Evolutionary conservation across 2,888 invertebrate genomes (phyloP).

Genomic region (Aphelenchoides bicaudatus): DNA sequence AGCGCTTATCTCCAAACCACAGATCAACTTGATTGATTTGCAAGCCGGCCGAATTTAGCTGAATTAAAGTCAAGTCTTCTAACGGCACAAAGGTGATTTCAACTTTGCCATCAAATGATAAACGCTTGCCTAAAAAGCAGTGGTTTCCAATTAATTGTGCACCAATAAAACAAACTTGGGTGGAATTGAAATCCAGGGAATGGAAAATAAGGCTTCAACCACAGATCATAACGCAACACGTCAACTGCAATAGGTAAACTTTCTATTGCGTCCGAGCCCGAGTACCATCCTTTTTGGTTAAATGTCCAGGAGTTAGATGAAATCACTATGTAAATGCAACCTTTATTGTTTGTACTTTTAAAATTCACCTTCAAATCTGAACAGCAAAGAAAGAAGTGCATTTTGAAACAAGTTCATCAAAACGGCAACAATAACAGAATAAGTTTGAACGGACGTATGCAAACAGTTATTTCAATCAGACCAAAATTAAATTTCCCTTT

Average conservation of each 20-base stretch:
- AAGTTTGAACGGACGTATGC: too few species aligned
- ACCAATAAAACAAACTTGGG: not conserved
- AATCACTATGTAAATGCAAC: not conserved
- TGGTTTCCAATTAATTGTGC: not conserved
- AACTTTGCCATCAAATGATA: not conserved
- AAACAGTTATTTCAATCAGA: too few species aligned
- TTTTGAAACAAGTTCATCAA: slow-evolving; percentile 8
- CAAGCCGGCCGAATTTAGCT: slow-evolving; percentile 4
- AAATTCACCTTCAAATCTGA: slow-evolving; percentile 8
- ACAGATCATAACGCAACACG: slow-evolving; percentile 4
- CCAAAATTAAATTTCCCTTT: too few species aligned
- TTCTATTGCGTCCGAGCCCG: not conserved
- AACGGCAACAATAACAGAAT: too few species aligned
- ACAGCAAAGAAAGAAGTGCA: not conserved
- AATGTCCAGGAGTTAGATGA: not conserved
- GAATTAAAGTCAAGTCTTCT: not conserved
- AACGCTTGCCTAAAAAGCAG: slow-evolving; percentile 5
- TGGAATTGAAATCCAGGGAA: slow-evolving; percentile 4
- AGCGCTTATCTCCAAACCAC: not conserved
- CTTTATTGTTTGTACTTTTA: too few species aligned
- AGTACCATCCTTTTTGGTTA: not conserved
- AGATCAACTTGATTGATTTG: slow-evolving; percentile 8
- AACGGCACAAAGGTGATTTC: slow-evolving; percentile 10
- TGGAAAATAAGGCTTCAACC: slow-evolving; percentile 11
- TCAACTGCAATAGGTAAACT: not conserved